A percentile compares a stretch with the other conserved stretches of the same genome.
Evolutionary conservation across 2,888 invertebrate species (phyloP).

Genomic region (Yponomeuta cagnagella): DNA sequence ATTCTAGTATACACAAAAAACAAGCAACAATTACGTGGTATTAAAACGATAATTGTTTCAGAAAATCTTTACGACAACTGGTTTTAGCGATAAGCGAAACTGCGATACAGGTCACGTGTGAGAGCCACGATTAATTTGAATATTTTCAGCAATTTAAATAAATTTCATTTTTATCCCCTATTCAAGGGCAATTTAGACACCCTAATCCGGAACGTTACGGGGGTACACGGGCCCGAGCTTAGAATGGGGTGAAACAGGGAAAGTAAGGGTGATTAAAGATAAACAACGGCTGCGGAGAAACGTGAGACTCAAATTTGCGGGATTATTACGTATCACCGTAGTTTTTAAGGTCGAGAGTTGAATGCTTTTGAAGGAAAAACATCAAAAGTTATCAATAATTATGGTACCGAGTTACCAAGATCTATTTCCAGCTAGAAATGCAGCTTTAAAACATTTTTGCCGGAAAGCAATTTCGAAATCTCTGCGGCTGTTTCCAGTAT

Average conservation of each 20-base stretch:
- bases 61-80: not conserved
- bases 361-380: not conserved
- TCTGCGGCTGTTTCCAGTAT: constrained; percentile 2
- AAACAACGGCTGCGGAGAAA: constrained; percentile 55
- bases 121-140: constrained; percentile 2
- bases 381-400: not conserved
- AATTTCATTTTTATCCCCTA: constrained; percentile 34
- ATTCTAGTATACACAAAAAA: not conserved
- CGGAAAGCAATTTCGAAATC: constrained; percentile 6
- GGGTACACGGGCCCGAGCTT: constrained; percentile 26
- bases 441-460: not conserved
- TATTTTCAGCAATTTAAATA: constrained; percentile 16
- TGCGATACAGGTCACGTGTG: not conserved
- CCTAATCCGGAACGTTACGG: constrained; percentile 40
- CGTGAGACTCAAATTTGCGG: constrained; percentile 55
- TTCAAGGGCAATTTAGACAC: constrained; percentile 53
- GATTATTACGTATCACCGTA: constrained; percentile 11
- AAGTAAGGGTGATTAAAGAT: constrained; percentile 71
- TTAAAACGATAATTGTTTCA: not conserved
- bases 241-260: constrained; percentile 54
- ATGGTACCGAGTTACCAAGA: not conserved
- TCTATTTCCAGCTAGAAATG: not conserved
- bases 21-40: not conserved
- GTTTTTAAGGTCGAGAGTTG: not conserved
- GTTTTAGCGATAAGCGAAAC: not conserved